These are phyloP conservation scores for Anarsia innoxiella DNA, from an alignment of 2,888 invertebrate genomes.

Conservation along the genomic window DNA sequence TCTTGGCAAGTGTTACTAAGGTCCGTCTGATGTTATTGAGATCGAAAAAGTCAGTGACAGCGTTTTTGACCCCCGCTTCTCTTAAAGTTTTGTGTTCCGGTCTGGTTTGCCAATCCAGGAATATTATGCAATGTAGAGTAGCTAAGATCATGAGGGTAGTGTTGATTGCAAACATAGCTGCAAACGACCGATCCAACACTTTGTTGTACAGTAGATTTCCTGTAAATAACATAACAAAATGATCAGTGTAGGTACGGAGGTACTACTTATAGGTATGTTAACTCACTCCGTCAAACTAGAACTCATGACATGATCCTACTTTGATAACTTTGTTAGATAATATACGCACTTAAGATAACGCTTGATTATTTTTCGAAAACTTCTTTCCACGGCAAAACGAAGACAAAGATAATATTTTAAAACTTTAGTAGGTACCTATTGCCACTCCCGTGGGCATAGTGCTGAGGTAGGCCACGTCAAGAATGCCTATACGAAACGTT, in stretches of 20 bases:
- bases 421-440: conserved; percentile 71
- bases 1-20: conserved; percentile 75
- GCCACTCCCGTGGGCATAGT: conserved; percentile 90
- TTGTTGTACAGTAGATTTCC: conserved; percentile 79
- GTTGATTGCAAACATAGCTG: conserved; percentile 84
- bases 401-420: background rate
- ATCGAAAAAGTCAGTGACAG: conserved; percentile 83
- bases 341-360: too few relatives aligned
- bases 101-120: conserved; percentile 82
- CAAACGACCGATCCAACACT: conserved; percentile 78
- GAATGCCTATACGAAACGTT: conserved; percentile 85
- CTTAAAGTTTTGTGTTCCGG: conserved; percentile 76
- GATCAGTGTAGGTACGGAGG: too few relatives aligned
- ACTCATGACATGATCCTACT: too few relatives aligned
- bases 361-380: too few relatives aligned
- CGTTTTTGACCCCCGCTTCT: conserved; percentile 73
- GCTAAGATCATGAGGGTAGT: conserved; percentile 75
- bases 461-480: conserved; percentile 87
- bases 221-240: conserved; percentile 56
- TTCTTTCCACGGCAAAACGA: too few relatives aligned
- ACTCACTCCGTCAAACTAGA: too few relatives aligned
- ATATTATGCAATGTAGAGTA: conserved; percentile 78
- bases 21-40: conserved; percentile 79
- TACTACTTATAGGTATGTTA: too few relatives aligned
- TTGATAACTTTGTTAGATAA: too few relatives aligned